Evolutionary conservation across 1,140 invertebrate species (phyloP).

Genomic region (Zeugodacus cucurbitae): DNA sequence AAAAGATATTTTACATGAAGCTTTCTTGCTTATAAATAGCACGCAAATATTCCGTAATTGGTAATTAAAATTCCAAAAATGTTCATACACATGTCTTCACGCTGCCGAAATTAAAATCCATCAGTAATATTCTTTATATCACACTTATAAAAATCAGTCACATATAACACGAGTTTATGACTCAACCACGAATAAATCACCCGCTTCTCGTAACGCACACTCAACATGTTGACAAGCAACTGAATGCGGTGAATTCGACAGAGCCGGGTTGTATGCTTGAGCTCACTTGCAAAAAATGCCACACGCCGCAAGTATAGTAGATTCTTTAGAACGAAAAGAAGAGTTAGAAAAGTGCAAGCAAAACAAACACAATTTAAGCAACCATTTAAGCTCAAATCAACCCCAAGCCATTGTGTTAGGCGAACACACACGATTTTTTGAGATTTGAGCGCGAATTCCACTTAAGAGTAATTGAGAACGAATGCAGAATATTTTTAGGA

Average conservation of each 20-base stretch:
- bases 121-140: not conserved
- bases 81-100: not conserved
- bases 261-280: not conserved
- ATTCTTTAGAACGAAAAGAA: not conserved
- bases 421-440: not conserved
- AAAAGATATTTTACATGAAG: not conserved
- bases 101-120: not conserved
- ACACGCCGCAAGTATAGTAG: not conserved
- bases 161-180: not conserved
- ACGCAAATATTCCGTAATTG: not conserved
- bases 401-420: not conserved
- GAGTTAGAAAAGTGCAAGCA: not conserved
- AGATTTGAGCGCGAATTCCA: too few species aligned
- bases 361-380: not conserved
- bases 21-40: not conserved
- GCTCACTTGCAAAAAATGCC: not conserved
- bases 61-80: conserved; percentile 1
- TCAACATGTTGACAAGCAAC: conserved; percentile 21
- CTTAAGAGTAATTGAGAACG: too few species aligned
- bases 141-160: not conserved
- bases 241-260: not conserved
- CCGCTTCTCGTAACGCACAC: not conserved
- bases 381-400: not conserved
- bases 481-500: too few species aligned
- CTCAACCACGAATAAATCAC: not conserved